Percentiles rank a stretch among this genome's conserved stretches.
Evolutionary conservation across 2,797 vertebrate genomes (phyloP).

Genomic region (Pyrocephalus nanus): DNA sequence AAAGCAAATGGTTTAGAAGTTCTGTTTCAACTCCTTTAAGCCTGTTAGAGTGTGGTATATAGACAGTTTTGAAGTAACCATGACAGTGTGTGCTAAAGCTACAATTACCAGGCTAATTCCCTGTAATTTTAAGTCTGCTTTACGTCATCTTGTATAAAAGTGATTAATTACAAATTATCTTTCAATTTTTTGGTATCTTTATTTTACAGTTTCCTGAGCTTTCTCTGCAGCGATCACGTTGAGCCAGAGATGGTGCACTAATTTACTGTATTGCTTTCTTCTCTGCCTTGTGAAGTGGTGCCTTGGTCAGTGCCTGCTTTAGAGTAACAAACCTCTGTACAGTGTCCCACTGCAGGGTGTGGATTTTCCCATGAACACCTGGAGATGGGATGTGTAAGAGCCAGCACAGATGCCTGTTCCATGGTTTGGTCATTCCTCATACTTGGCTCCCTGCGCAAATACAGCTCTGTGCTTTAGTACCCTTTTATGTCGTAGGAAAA

Average conservation of each 20-base stretch:
- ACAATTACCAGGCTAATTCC: neutral
- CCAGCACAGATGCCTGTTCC: neutral
- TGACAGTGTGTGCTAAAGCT: constrained; percentile 12
- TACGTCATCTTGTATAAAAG: neutral
- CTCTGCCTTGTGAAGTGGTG: neutral
- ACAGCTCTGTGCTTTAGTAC: neutral
- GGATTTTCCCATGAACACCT: neutral
- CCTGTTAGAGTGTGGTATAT: neutral
- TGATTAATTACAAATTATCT: constrained; percentile 33
- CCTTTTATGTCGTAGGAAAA: neutral
- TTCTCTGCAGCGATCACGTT: neutral
- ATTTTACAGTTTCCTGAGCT: neutral
- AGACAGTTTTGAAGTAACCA: constrained; percentile 27
- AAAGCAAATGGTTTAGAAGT: neutral
- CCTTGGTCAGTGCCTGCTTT: neutral
- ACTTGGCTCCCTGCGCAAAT: neutral
- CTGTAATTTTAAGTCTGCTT: neutral
- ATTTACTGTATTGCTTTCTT: neutral
- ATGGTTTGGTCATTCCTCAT: rapidly evolving
- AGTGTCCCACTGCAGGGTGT: neutral
- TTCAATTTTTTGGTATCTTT: neutral
- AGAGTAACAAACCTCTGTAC: neutral
- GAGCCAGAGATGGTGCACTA: neutral
- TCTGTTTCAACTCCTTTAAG: constrained; percentile 29
- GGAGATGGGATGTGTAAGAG: neutral